Evolutionary conservation across 2,113 vertebrate species (phyloP).

Genomic region (Stigmatopora nigra): DNA sequence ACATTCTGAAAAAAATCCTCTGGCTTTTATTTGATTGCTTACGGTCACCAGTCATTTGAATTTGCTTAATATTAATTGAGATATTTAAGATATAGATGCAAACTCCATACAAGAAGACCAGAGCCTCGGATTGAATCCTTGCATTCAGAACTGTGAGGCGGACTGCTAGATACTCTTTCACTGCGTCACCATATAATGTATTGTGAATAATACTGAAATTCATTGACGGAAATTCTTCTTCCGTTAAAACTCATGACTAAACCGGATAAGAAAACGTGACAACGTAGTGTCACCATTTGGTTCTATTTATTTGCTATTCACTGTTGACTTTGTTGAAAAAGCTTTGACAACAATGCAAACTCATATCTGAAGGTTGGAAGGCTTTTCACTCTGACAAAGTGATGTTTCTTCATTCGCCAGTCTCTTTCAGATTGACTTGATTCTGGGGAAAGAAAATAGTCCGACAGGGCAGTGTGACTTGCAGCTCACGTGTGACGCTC

Average conservation of each 20-base stretch:
- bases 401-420: not conserved
- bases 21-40: too few relatives aligned
- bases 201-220: too few relatives aligned
- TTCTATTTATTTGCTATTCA: not conserved
- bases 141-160: too few relatives aligned
- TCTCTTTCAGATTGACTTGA: not conserved
- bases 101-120: too few relatives aligned
- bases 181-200: too few relatives aligned
- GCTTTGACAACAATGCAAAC: slow-evolving; percentile 8
- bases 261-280: not conserved
- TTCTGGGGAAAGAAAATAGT: not conserved
- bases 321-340: not conserved
- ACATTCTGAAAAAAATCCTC: too few relatives aligned
- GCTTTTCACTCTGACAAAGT: not conserved
- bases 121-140: too few relatives aligned
- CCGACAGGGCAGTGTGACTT: slow-evolving; percentile 6
- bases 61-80: too few relatives aligned
- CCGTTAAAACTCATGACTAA: not conserved
- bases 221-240: not conserved
- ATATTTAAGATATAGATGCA: too few relatives aligned
- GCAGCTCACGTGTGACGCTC: slow-evolving; percentile 20
- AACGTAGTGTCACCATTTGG: not conserved
- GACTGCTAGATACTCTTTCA: too few relatives aligned
- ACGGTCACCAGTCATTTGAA: too few relatives aligned
- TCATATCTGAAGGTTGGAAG: slow-evolving; percentile 22